Percentiles rank a stretch among this genome's conserved stretches.
Evolutionary conservation across 1,140 invertebrate genomes (phyloP).

Genomic region (Drosophila ficusphila): DNA sequence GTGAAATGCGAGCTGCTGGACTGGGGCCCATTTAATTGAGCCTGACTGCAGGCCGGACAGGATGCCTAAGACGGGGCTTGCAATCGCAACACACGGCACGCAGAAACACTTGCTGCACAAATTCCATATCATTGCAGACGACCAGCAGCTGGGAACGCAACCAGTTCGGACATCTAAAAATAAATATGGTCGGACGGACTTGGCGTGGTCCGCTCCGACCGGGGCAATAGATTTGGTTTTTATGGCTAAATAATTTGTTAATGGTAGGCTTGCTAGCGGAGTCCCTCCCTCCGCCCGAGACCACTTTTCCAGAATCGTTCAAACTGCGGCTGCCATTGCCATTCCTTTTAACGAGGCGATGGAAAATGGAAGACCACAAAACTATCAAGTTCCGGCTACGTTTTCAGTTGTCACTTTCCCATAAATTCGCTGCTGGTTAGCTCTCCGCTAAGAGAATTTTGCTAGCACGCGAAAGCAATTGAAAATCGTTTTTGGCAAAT

Average conservation of each 20-base stretch:
- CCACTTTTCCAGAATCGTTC: conserved; percentile 16
- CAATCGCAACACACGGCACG: neutral
- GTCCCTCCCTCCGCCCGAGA: neutral
- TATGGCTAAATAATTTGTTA: conserved; percentile 71
- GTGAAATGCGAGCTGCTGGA: conserved; percentile 17
- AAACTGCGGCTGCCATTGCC: conserved; percentile 2
- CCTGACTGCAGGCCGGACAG: conserved; percentile 34
- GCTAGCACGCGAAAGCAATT: conserved; percentile 14
- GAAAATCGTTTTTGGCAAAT: conserved; percentile 6
- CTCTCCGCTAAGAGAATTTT: conserved; percentile 14
- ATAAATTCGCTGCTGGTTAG: conserved; percentile 8
- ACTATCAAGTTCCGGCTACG: conserved; percentile 65
- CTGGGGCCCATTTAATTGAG: conserved; percentile 47
- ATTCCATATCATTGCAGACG: conserved; percentile 62
- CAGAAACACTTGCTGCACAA: conserved; percentile 42
- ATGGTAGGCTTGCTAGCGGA: conserved; percentile 37
- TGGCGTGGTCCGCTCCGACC: conserved; percentile 8
- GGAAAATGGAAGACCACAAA: conserved; percentile 52
- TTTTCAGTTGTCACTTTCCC: conserved; percentile 18
- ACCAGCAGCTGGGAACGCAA: conserved; percentile 4
- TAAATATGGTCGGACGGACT: neutral
- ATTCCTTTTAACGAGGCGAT: conserved; percentile 24
- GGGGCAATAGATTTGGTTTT: conserved; percentile 53
- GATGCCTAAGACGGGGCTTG: conserved; percentile 34
- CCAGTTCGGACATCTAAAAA: conserved; percentile 7